Percentiles rank a stretch among this genome's conserved stretches.
phyloP scores from a whole-genome alignment of 2,888 invertebrate species.

The Galeopsomyia nigrocyanea region DNA sequence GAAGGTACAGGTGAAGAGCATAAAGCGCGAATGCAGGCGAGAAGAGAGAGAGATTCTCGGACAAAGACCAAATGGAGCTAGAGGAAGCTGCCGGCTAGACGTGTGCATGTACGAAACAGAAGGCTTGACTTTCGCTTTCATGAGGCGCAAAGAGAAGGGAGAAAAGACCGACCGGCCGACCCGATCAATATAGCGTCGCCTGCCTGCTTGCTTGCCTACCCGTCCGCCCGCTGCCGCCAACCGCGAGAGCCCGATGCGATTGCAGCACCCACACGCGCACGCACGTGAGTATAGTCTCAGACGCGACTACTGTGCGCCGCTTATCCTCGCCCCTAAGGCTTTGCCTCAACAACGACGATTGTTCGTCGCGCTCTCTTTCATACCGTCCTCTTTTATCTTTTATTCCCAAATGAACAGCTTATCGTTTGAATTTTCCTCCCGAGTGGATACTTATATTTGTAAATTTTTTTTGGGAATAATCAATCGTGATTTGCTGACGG shows the following conservation, averaged over 20 bases:
- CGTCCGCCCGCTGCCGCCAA: slow-evolving; percentile 52
- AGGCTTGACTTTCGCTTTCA: slow-evolving; percentile 66
- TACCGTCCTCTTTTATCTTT: neutral
- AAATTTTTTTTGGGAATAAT: no score
- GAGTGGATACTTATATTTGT: no score
- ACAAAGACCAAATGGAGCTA: slow-evolving; percentile 53
- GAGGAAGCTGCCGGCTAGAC: slow-evolving; percentile 57
- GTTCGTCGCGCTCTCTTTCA: neutral
- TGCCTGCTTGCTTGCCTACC: no score
- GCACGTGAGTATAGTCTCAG: neutral
- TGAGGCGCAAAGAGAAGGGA: slow-evolving; percentile 48
- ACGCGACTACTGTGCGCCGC: no score
- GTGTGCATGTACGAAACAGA: slow-evolving; percentile 54
- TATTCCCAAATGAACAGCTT: neutral
- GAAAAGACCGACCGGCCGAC: slow-evolving; percentile 18
- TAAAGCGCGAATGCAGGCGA: slow-evolving; percentile 56
- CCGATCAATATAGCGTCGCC: slow-evolving; percentile 65
- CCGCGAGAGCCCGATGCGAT: slow-evolving; percentile 27
- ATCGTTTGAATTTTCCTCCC: no score
- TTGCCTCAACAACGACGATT: no score
- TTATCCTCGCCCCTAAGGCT: no score
- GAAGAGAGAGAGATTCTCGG: slow-evolving; percentile 51
- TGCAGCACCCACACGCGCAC: slow-evolving; percentile 32
- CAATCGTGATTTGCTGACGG: no score
- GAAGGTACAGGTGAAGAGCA: slow-evolving; percentile 3